These are phyloP conservation scores for Podarcis cretensis DNA, from an alignment of 2,113 vertebrate genomes.

Conservation along the genomic window DNA sequence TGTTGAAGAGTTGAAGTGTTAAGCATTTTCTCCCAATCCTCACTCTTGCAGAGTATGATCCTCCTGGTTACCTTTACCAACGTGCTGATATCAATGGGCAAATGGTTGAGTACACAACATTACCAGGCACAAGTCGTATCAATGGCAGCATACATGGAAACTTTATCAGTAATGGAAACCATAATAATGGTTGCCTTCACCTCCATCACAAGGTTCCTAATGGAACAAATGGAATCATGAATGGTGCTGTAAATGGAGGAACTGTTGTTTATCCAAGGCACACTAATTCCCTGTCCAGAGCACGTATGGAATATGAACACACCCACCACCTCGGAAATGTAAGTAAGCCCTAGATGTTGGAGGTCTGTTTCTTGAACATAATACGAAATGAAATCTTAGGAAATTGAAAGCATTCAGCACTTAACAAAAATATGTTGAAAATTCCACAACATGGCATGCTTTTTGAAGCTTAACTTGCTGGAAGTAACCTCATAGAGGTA, in stretches of 20 bases:
- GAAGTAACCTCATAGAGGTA: neutral
- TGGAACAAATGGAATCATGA: conserved; percentile 70
- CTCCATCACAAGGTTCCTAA: conserved; percentile 84
- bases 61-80: conserved; percentile 90
- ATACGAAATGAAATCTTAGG: neutral
- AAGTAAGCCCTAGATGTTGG: conserved; percentile 64
- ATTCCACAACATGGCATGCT: neutral
- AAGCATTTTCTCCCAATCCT: neutral
- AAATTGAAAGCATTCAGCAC: accelerated
- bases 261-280: conserved; percentile 74
- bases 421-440: neutral
- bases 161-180: conserved; percentile 77
- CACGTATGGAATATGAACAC: conserved; percentile 82
- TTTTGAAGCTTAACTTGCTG: neutral
- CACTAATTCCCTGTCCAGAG: conserved; percentile 67
- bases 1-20: neutral
- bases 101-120: conserved; percentile 85
- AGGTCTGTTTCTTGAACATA: neutral
- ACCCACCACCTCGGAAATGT: conserved; percentile 85
- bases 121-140: conserved; percentile 78
- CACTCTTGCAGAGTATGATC: conserved; percentile 85
- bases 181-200: conserved; percentile 85
- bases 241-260: conserved; percentile 76
- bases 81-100: conserved; percentile 85
- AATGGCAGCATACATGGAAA: conserved; percentile 80